phyloP scores from a whole-genome alignment of 2,888 invertebrate species.

The Holacanthella duospinosa region DNA sequence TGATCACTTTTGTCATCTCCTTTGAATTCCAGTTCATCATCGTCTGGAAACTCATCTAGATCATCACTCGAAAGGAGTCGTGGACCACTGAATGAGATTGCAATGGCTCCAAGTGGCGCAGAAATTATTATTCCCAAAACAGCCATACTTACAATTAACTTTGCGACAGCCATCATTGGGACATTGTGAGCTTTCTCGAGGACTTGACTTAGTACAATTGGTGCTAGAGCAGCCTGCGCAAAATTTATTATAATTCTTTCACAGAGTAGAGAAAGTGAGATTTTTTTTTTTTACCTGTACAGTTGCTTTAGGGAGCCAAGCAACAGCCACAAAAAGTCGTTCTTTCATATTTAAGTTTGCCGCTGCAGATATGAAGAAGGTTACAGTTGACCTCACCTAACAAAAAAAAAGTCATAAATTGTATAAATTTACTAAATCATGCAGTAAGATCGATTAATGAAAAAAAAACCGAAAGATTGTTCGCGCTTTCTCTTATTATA shows the following conservation, averaged over 20 bases:
- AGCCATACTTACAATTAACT: conserved; percentile 25
- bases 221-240: conserved; percentile 27
- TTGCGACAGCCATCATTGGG: conserved; percentile 7
- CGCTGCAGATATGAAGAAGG: conserved; percentile 17
- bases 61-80: not conserved
- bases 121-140: conserved; percentile 31
- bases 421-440: no score
- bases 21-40: no score
- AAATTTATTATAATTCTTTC: not conserved
- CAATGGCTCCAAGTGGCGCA: conserved; percentile 28
- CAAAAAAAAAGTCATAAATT: not conserved
- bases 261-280: not conserved
- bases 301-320: conserved; percentile 37
- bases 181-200: conserved; percentile 4
- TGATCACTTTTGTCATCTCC: no score
- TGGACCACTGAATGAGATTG: conserved; percentile 21
- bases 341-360: conserved; percentile 21
- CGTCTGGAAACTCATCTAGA: conserved; percentile 10
- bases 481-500: no score
- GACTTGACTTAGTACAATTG: conserved; percentile 26
- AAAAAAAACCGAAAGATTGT: not conserved
- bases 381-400: conserved; percentile 20
- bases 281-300: conserved; percentile 29
- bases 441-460: not conserved
- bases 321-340: conserved; percentile 27